Conservation (phyloP, 1,140 invertebrate species). For the Nilaparvata lugens region DNA sequence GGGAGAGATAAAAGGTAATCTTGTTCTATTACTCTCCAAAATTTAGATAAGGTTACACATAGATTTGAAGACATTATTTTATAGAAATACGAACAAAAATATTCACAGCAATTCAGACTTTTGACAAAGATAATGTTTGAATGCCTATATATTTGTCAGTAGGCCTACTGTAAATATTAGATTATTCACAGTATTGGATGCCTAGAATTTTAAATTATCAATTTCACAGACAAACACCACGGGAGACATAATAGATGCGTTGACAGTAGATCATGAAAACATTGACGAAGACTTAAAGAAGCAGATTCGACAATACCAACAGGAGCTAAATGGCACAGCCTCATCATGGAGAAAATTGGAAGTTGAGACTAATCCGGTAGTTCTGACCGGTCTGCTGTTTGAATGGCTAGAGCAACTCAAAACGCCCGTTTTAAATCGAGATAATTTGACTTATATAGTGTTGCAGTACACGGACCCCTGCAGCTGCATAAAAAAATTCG, state of each 20-base stretch:
- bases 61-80: no score
- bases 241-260: neutral
- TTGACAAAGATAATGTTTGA: no score
- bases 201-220: no score
- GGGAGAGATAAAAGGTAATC: no score
- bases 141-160: no score
- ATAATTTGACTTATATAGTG: neutral
- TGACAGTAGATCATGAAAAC: neutral
- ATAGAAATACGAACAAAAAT: no score
- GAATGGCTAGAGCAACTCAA: neutral
- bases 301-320: neutral
- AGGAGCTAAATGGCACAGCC: neutral
- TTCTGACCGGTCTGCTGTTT: neutral
- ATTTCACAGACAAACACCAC: neutral
- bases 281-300: neutral
- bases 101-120: no score
- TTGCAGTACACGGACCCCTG: neutral
- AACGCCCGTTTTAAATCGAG: neutral
- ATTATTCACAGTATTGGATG: no score
- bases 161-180: no score
- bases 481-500: neutral
- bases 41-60: no score
- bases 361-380: neutral
- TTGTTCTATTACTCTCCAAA: no score
- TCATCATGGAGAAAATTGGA: neutral